phyloP scores from a whole-genome alignment of 2,113 vertebrate species.

The Microcebus jonahi region DNA sequence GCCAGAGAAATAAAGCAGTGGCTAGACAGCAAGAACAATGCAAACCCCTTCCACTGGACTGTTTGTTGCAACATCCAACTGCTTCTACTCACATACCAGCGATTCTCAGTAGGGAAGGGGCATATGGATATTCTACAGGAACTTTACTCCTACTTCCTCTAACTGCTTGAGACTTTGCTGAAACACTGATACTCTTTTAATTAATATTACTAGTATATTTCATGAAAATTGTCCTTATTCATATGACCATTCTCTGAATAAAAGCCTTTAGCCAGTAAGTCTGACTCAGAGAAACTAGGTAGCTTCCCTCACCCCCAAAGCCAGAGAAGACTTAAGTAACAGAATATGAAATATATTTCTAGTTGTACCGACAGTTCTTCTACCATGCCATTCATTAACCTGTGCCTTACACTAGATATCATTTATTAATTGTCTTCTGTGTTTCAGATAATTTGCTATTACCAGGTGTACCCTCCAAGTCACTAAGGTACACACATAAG shows the following conservation, averaged over 20 bases:
- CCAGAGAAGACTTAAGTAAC: not conserved
- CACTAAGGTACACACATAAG: not conserved
- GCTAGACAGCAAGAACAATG: not conserved
- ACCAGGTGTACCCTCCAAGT: not conserved
- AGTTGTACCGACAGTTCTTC: not conserved
- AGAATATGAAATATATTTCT: not conserved
- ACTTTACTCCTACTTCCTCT: not conserved
- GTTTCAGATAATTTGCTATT: not conserved
- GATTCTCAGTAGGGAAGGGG: not conserved
- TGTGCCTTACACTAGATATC: not conserved
- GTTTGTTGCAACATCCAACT: not conserved
- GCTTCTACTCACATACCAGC: not conserved
- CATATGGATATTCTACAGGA: fast-evolving
- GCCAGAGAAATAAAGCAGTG: not conserved
- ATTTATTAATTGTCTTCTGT: not conserved
- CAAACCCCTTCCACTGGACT: too few relatives aligned
- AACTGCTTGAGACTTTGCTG: not conserved
- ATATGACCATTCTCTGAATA: not conserved
- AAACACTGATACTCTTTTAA: not conserved
- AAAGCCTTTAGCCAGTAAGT: not conserved
- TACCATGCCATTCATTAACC: not conserved
- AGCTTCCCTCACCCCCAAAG: not conserved
- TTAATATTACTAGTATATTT: not conserved
- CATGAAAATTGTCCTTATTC: not conserved
- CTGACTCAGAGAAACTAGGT: not conserved